Conservation (phyloP, 92 coral and sea anemone species). For the Bergia sp. region DNA sequence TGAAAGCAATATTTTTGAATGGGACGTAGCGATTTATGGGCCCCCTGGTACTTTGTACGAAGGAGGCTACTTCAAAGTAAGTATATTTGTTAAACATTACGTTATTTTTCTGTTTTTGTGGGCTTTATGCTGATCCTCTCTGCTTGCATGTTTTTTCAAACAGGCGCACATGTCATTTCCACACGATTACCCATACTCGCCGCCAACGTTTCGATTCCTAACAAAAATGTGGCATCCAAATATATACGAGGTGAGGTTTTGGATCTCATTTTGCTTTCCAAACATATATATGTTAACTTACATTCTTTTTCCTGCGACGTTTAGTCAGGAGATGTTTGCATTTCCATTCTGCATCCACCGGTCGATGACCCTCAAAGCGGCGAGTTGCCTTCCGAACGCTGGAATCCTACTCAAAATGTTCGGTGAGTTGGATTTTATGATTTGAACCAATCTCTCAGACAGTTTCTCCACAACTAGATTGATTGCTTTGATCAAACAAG, state of each 20-base stretch:
- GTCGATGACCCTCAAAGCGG: constrained; percentile 99
- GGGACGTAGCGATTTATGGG: constrained; percentile 99
- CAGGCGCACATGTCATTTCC: constrained; percentile 99
- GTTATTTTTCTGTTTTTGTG: neutral
- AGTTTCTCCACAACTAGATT: neutral
- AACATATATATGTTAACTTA: neutral
- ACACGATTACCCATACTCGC: constrained; percentile 91
- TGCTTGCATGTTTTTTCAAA: constrained; percentile 28
- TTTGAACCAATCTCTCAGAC: neutral
- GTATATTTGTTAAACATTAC: neutral
- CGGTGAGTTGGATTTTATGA: constrained; percentile 62
- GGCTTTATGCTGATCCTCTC: neutral
- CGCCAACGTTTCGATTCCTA: constrained; percentile 98
- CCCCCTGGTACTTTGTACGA: constrained; percentile 97
- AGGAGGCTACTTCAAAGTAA: constrained; percentile 98
- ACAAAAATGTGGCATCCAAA: constrained; percentile 99
- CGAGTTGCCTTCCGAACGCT: constrained; percentile 96
- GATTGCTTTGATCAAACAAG: neutral
- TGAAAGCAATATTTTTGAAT: constrained; percentile 95
- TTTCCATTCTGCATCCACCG: constrained; percentile 97
- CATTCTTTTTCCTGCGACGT: constrained; percentile 26
- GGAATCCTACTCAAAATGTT: constrained; percentile 99
- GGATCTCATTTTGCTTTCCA: neutral
- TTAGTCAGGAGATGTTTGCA: constrained; percentile 98
- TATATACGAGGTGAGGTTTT: constrained; percentile 88